Conservation (phyloP, 2,113 vertebrate species). For the Tretioscincus oriximinensis region DNA sequence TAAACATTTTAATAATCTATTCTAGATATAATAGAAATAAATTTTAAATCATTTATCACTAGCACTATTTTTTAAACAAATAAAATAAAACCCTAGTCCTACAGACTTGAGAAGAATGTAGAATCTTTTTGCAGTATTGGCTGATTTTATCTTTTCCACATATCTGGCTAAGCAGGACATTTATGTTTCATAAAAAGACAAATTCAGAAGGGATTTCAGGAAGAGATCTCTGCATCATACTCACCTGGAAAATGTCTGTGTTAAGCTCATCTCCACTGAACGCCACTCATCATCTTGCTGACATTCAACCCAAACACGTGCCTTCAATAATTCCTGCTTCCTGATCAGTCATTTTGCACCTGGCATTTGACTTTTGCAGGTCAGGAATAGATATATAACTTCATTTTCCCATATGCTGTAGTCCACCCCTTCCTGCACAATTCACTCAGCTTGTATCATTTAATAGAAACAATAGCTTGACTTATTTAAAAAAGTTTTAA, state of each 20-base stretch:
- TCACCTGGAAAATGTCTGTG: slow-evolving; percentile 26
- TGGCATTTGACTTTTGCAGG: slow-evolving; percentile 46
- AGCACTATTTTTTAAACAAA: too few species aligned
- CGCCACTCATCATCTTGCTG: slow-evolving; percentile 35
- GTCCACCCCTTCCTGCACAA: slow-evolving; percentile 38
- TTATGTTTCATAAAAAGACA: not conserved
- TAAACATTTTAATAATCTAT: too few species aligned
- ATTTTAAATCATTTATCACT: too few species aligned
- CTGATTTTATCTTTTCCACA: not conserved
- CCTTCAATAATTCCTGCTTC: slow-evolving; percentile 58
- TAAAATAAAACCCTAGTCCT: too few species aligned
- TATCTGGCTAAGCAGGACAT: not conserved
- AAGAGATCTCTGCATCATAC: slow-evolving; percentile 7
- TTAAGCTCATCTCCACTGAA: slow-evolving; percentile 27
- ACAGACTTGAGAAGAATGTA: not conserved
- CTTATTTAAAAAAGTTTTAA: slow-evolving; percentile 20
- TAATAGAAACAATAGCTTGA: slow-evolving; percentile 52
- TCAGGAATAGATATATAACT: slow-evolving; percentile 47
- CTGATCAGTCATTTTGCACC: slow-evolving; percentile 58
- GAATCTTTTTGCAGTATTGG: not conserved
- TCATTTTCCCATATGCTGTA: slow-evolving; percentile 56
- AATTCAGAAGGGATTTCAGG: slow-evolving; percentile 12
- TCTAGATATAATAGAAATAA: too few species aligned
- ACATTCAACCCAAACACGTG: slow-evolving; percentile 45
- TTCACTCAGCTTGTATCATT: slow-evolving; percentile 41